Evolutionary conservation across 2,797 vertebrate genomes (phyloP).

Genomic region (Tokudaia muenninki): DNA sequence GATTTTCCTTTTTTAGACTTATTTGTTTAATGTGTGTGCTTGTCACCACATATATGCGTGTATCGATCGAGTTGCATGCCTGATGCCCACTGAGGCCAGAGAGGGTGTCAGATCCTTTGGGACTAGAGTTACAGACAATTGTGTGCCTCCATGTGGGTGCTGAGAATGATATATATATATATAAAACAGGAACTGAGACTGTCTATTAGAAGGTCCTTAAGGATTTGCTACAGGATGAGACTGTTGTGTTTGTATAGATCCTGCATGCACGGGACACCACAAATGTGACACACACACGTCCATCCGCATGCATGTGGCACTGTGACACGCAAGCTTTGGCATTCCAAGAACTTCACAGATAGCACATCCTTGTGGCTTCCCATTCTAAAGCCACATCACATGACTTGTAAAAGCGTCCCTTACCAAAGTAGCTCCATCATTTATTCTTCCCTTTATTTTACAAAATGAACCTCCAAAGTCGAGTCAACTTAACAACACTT

Average conservation of each 20-base stretch:
- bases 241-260: slow-evolving; percentile 41
- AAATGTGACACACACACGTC: not conserved
- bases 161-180: too few species aligned
- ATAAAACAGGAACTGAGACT: not conserved
- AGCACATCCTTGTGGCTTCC: not conserved
- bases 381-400: not conserved
- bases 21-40: not conserved
- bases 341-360: slow-evolving; percentile 54
- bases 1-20: not conserved
- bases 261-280: not conserved
- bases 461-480: slow-evolving; percentile 15
- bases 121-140: not conserved
- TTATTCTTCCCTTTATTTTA: slow-evolving; percentile 28
- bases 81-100: not conserved
- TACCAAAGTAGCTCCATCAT: not conserved
- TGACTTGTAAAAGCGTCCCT: slow-evolving; percentile 15
- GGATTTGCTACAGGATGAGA: not conserved
- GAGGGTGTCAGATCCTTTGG: not conserved
- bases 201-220: not conserved
- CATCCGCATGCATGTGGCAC: not conserved
- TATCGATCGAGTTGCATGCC: not conserved
- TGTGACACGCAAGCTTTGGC: not conserved
- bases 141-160: too few species aligned
- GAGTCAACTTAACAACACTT: slow-evolving; percentile 41
- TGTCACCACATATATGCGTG: not conserved